Evolutionary conservation across 2,797 vertebrate genomes (phyloP).

Genomic region (Benthosema pterotum): DNA sequence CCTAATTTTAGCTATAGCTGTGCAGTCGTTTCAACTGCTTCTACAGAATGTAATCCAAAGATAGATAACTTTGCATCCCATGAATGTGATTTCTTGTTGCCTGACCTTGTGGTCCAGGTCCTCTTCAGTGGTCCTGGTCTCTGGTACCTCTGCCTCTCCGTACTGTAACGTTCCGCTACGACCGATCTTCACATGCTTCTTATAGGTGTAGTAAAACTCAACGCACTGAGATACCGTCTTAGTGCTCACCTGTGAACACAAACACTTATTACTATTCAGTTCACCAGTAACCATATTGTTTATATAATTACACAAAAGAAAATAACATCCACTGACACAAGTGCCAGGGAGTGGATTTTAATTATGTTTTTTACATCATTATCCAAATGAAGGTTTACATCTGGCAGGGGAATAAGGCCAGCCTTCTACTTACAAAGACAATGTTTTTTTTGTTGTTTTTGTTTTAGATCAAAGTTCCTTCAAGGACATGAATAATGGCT

Average conservation of each 20-base stretch:
- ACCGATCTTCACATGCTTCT: conserved; percentile 95
- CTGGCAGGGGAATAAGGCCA: no score
- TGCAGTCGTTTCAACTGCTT: no score
- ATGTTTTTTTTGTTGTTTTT: no score
- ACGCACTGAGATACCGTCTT: conserved; percentile 96
- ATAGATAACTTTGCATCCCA: no score
- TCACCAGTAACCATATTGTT: no score
- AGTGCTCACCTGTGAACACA: conserved; percentile 86
- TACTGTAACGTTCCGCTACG: conserved; percentile 89
- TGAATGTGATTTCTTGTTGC: background rate
- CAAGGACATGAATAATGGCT: no score
- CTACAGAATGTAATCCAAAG: no score
- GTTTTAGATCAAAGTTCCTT: no score
- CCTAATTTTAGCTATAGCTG: no score
- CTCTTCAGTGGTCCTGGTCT: conserved; percentile 82
- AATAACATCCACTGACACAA: background rate
- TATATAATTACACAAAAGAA: background rate
- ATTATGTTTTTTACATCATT: background rate
- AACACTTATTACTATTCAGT: background rate
- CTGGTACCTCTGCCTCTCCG: conserved; percentile 84
- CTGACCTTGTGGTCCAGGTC: conserved; percentile 90
- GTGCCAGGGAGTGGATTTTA: background rate
- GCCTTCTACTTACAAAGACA: no score
- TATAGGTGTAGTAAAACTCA: conserved; percentile 98
- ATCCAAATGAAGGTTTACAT: background rate